Percentiles rank a stretch among this genome's conserved stretches.
phyloP scores from a whole-genome alignment of 2,113 vertebrate genomes.

The Ameiurus melas region DNA sequence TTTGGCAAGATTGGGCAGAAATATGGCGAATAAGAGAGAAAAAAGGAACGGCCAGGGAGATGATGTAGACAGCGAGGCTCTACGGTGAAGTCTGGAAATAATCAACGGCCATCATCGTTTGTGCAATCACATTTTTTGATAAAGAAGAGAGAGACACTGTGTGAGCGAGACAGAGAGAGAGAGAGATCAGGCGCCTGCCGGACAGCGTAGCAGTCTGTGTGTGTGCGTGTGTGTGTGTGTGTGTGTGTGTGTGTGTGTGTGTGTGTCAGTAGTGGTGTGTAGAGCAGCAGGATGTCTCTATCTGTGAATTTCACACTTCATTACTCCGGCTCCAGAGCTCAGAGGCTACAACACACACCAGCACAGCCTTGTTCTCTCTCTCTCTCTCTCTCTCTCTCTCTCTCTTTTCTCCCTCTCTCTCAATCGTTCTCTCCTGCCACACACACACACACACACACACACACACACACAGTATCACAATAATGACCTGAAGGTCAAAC shows the following conservation, averaged over 20 bases:
- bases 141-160: background rate
- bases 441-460: background rate
- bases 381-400: background rate
- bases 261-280: constrained; percentile 27
- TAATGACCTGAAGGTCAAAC: background rate
- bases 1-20: background rate
- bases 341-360: constrained; percentile 26
- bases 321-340: constrained; percentile 40
- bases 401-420: background rate
- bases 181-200: constrained; percentile 15
- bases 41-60: background rate
- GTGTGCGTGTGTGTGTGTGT: background rate
- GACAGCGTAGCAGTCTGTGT: background rate
- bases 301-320: constrained; percentile 44
- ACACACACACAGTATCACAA: background rate
- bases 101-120: background rate
- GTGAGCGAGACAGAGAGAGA: background rate
- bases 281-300: constrained; percentile 42
- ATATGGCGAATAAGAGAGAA: background rate
- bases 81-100: background rate
- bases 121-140: background rate
- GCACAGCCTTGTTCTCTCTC: background rate
- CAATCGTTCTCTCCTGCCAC: background rate
- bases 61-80: background rate
- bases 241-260: constrained; percentile 12